phyloP scores from a whole-genome alignment of 2,113 vertebrate genomes.

The Arvicanthis niloticus region DNA sequence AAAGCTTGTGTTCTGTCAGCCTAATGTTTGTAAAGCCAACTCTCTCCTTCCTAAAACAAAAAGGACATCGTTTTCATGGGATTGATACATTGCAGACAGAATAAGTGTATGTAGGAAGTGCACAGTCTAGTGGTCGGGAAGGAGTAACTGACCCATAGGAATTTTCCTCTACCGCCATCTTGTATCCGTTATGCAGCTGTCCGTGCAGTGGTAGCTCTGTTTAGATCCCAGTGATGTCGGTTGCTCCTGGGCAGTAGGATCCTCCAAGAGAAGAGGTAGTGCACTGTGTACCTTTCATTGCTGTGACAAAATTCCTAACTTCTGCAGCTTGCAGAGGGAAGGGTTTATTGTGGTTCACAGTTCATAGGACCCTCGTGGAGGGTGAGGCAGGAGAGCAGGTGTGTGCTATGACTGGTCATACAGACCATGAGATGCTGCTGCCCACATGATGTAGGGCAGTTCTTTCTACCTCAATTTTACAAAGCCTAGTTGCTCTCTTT shows the following conservation, averaged over 20 bases:
- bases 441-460: too few species aligned
- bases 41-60: neutral
- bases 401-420: neutral
- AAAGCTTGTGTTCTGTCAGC: neutral
- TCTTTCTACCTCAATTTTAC: neutral
- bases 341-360: neutral
- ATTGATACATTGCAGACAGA: neutral
- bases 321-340: neutral
- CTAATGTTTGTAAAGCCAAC: neutral
- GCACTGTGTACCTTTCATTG: neutral
- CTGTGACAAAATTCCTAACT: neutral
- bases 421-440: neutral
- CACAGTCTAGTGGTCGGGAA: neutral
- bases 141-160: neutral
- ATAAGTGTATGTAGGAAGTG: fast-evolving
- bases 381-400: too few species aligned
- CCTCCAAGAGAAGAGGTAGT: neutral
- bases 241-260: too few species aligned
- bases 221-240: fast-evolving
- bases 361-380: neutral
- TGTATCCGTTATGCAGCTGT: neutral
- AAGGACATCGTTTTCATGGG: too few species aligned
- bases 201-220: fast-evolving
- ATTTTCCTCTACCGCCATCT: neutral
- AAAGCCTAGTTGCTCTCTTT: too few species aligned